Evolutionary conservation across 2,888 invertebrate genomes (phyloP), one percentile per base, ranked within the genome.

Genomic region (Oxyscelio sp.): DNA sequence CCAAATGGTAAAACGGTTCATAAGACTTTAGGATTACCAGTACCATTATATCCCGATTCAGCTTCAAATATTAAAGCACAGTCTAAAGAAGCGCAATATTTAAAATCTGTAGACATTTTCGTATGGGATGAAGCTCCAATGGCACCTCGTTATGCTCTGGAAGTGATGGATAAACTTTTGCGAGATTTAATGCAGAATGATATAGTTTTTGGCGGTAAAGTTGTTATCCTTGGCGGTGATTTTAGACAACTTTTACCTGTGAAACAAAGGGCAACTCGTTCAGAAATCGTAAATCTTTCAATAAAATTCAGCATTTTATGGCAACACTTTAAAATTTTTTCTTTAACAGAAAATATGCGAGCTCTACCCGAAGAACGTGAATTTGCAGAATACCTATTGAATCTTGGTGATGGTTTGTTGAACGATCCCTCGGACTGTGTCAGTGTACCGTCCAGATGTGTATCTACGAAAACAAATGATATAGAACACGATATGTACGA

Each of bases 1-100:
- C 63, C 75, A 74, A 0, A 90, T 15, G 94, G 93, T 5, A 75
- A 86, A 68, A 94, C 93, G 13, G 88, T 88, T 0, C 93, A 94
- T 75, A 87, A 88, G 9, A 71, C 85, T n/a, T 93, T 93, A 74
- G 85, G 88, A 91, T 31, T 45, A 8, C 45, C 45, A 17, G 45
- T 45, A 3, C 45, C 45, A 4, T 15, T 45, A 1, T 45, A 15
- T 65, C 15, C 63, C 54, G 75, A 81, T 56, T 82, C 75, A 4
- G 34, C 63, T 15, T 45, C 45, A 15, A 45, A 50, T 50, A 19
- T 50, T 13, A 50, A 50, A 50, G 21, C 6, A 3, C 50, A 50
- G 9, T 21, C 50, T 3, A 50, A 50, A 50, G 50, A 50, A 21
- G 50, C 11, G 22, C 50, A n/a, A n/a, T n/a, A n/a, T n/a, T n/a